Evolutionary conservation across 2,113 vertebrate species (phyloP), one percentile per base, ranked within the genome.

Genomic region (Etheostoma cragini): DNA sequence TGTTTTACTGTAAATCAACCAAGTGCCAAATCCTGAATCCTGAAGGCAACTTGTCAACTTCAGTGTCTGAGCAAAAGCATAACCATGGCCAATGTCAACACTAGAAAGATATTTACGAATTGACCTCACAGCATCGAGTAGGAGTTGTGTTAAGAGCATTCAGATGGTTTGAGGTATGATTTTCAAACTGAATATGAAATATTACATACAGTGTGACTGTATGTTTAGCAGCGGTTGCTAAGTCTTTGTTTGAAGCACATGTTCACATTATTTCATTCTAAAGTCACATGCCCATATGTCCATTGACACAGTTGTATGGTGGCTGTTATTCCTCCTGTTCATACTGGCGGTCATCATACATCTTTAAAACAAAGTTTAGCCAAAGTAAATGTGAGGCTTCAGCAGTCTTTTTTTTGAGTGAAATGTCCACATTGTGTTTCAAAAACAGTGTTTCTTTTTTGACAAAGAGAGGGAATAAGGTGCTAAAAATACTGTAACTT

Each of bases 1-100:
- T 46, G 1, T 52, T 75, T 54, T 26, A 54, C 47, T 60, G 45
- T 53, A 33, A 66, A 52, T 17, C 5, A 24, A 53, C 19, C 19
- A 56, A 24, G 60, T 80, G 22, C 42, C 64, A 70, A 65, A n/a
- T 57, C 19, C 22, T 7, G 5, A 65, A n/a, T 57, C 19, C 22
- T 7, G 5, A 66, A n/a, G 30, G 19, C 15, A 11, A 52, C n/a
- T 7, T 75, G 46, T 68, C 15, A 69, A 65, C n/a, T 26, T 78
- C 7, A 16, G 8, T 15, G 19, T 64, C 35, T 64, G 10, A 49
- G 45, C 52, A 72, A 50, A 54, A 63, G 45, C 63, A 4, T 50
- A 5, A 33, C 8, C 12, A 6, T 11, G 19, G 2, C 0, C 33
- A 22, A 45, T 50, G 17, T 77, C 33, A 50, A 54, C 19, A 17